Conservation (phyloP, 2,113 vertebrate species). For the Apodemus speciosus region DNA sequence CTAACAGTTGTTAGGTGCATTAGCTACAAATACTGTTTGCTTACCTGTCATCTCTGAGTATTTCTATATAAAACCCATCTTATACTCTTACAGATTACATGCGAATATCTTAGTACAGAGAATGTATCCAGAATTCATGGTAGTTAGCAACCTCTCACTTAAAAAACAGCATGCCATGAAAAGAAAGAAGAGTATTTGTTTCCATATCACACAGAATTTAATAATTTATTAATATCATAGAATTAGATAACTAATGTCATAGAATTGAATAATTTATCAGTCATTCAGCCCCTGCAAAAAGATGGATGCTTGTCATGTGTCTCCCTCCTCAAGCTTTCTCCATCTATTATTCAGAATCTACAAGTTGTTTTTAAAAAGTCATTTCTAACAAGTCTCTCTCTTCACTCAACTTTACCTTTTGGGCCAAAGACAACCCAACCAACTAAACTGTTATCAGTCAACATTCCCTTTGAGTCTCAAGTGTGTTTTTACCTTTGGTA, state of each 20-base stretch:
- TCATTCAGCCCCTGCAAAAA: neutral
- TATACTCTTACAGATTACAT: neutral
- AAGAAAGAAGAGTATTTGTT: neutral
- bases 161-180: neutral
- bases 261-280: constrained; percentile 6
- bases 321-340: neutral
- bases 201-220: neutral
- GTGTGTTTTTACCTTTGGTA: neutral
- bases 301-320: neutral
- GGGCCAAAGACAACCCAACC: neutral
- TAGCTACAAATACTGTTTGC: neutral
- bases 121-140: neutral
- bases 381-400: neutral
- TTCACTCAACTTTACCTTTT: constrained; percentile 4
- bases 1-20: neutral
- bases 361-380: neutral
- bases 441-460: neutral
- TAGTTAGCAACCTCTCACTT: constrained; percentile 22
- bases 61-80: constrained; percentile 40
- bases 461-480: neutral
- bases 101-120: neutral
- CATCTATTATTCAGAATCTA: constrained; percentile 10
- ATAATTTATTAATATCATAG: neutral
- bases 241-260: constrained; percentile 3
- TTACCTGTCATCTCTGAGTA: neutral